A percentile compares a stretch with the other conserved stretches of the same genome.
These are phyloP conservation scores for Amiota minor DNA, from an alignment of 2,888 invertebrate species.

Conservation along the genomic window DNA sequence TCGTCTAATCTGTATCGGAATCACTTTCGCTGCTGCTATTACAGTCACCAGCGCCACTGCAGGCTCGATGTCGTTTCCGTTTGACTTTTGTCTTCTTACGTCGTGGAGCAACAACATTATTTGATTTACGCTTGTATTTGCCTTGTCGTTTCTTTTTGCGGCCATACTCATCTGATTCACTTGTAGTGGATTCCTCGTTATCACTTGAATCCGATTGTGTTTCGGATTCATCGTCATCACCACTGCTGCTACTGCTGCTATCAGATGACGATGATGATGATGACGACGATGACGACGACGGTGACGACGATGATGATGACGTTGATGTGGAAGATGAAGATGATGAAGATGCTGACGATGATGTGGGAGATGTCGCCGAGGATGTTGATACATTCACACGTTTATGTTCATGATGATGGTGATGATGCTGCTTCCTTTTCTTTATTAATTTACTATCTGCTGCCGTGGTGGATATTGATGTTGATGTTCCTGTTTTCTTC, in stretches of 20 bases:
- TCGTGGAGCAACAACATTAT: slow-evolving; percentile 55
- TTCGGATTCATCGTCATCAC: slow-evolving; percentile 39
- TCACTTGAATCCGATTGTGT: slow-evolving; percentile 70
- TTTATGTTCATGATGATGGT: background rate
- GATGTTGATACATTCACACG: slow-evolving; percentile 29
- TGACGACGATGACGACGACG: slow-evolving; percentile 41
- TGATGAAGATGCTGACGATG: slow-evolving; percentile 32
- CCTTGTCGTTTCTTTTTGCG: slow-evolving; percentile 67
- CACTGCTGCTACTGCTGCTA: slow-evolving; percentile 17
- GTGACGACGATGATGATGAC: slow-evolving; percentile 41
- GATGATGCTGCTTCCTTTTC: background rate
- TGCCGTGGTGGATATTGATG: no score
- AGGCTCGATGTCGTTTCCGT: slow-evolving; percentile 62
- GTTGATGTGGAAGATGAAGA: slow-evolving; percentile 37
- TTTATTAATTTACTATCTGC: background rate
- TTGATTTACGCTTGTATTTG: slow-evolving; percentile 70
- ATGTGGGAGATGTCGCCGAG: slow-evolving; percentile 39
- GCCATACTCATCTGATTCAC: slow-evolving; percentile 67
- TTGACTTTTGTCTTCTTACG: slow-evolving; percentile 69
- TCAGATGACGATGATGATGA: slow-evolving; percentile 30
- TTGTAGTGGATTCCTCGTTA: slow-evolving; percentile 71
- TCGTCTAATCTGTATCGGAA: slow-evolving; percentile 59
- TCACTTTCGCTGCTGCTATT: slow-evolving; percentile 63
- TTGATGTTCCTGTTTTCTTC: background rate
- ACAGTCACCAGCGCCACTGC: slow-evolving; percentile 57